phyloP scores from a whole-genome alignment of 1,140 invertebrate species.

The Drosophila pseudoobscura region DNA sequence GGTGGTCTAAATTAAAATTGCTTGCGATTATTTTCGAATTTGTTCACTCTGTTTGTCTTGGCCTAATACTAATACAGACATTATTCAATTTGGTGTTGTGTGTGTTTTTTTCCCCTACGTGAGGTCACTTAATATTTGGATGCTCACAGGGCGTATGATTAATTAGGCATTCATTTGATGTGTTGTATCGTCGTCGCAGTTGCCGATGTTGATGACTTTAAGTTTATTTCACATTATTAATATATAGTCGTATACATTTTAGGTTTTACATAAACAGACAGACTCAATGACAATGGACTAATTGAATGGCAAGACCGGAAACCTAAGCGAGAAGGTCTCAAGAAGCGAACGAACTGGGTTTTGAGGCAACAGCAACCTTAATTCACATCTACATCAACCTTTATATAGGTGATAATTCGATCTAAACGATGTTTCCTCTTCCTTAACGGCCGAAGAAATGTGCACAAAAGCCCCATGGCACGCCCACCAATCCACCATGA shows the following conservation, averaged over 20 bases:
- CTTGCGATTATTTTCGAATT: conserved; percentile 67
- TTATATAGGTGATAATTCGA: conserved; percentile 44
- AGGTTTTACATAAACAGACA: conserved; percentile 46
- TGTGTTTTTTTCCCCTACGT: conserved; percentile 23
- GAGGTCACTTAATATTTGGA: conserved; percentile 71
- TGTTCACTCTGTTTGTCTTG: conserved; percentile 45
- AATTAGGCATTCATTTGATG: conserved; percentile 68
- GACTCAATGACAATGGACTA: conserved; percentile 34
- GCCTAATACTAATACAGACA: conserved; percentile 55
- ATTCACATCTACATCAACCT: conserved; percentile 12
- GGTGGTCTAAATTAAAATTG: conserved; percentile 67
- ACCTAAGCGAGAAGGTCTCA: conserved; percentile 49
- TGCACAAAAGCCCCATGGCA: conserved; percentile 27
- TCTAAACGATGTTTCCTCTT: conserved; percentile 39
- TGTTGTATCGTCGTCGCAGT: conserved; percentile 4
- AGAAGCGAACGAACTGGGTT: conserved; percentile 30
- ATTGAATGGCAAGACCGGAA: conserved; percentile 55
- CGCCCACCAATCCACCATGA: conserved; percentile 13
- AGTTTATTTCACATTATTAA: conserved; percentile 32
- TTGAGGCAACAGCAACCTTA: conserved; percentile 10
- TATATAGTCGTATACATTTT: conserved; percentile 14
- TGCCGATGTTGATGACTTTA: conserved; percentile 19
- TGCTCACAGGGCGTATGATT: conserved; percentile 68
- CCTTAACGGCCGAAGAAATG: conserved; percentile 25
- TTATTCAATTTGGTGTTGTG: conserved; percentile 59